These are phyloP conservation scores for Plebejus melissa DNA, from an alignment of 2,888 invertebrate genomes.

Conservation along the genomic window DNA sequence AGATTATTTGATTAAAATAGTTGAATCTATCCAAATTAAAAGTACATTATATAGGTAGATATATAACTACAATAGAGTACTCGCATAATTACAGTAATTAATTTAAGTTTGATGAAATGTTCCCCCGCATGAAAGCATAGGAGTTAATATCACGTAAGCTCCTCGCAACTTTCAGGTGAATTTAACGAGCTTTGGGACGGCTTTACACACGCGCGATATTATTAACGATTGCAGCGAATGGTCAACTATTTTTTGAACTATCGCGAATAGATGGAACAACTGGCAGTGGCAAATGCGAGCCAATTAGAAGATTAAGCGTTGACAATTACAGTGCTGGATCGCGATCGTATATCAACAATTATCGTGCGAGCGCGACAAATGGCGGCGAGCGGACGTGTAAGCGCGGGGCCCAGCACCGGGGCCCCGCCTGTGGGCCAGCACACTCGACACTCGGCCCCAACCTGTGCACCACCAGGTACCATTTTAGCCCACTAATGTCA, in stretches of 20 bases:
- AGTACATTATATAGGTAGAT: too few relatives aligned
- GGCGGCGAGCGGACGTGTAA: slow-evolving; percentile 50
- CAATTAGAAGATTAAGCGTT: slow-evolving; percentile 80
- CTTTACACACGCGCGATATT: not conserved
- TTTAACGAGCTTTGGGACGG: slow-evolving; percentile 39
- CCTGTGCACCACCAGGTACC: not conserved
- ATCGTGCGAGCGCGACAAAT: slow-evolving; percentile 77
- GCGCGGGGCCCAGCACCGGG: slow-evolving; percentile 43
- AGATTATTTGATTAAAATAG: too few relatives aligned
- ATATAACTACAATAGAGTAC: too few relatives aligned
- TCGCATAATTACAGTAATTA: too few relatives aligned
- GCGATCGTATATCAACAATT: slow-evolving; percentile 79
- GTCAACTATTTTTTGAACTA: slow-evolving; percentile 55
- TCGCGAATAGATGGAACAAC: slow-evolving; percentile 58
- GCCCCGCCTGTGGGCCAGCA: not conserved
- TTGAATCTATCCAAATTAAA: too few relatives aligned
- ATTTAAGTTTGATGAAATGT: too few relatives aligned
- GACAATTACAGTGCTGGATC: slow-evolving; percentile 76
- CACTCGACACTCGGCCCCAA: not conserved
- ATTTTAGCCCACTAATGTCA: not conserved
- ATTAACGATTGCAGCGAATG: slow-evolving; percentile 33
- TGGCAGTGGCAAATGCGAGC: slow-evolving; percentile 78
- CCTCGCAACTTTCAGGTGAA: slow-evolving; percentile 36
- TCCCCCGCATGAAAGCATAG: not conserved
- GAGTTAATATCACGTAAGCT: not conserved